Evolutionary conservation across 92 coral and sea anemone genomes (phyloP), one percentile per base, ranked within the genome.

Genomic region (Porites divaricata): DNA sequence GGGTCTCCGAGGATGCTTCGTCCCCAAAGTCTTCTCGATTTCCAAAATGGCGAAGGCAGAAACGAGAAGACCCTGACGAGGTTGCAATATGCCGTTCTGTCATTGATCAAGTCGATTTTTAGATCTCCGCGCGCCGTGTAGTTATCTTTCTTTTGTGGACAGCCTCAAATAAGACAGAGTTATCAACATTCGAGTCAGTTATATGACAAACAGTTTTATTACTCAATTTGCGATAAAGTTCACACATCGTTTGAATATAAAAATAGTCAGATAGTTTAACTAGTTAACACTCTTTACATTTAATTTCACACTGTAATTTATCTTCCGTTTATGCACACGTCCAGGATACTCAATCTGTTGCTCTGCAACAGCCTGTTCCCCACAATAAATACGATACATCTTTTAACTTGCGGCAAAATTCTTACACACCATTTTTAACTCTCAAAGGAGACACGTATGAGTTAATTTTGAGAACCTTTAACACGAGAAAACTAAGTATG

Each of bases 261-360:
- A 72, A 82, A 72, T 63, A 82, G 51, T 52, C 9, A 14, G 1
- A 6, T 21, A 8, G 10, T 70, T 79, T 22, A 58, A 62, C 12
- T 63, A 48, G 45, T 51, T 45, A 59, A 14, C 67, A 70, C 56
- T 69, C 74, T 50, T 71, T 51, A 21, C 22, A 62, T 59, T 82
- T 15, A 24, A 48, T 4, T 82, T 73, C 78, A 74, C 86, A 48
- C 63, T 59, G 78, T 23, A 72, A 72, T 22, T 61, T 54, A 68
- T 80, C 26, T 22, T 58, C n/a, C 57, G 59, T 51, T 19, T 62
- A 82, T 82, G 72, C 72, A 82, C 86, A 82, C 61, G 50, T 64
- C 24, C 10, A 66, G 26, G 61, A 0, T 35, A 13, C 28, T 19
- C 8, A 7, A 7, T n/a, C 24, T 9, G 86, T 62, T 72, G 79